phyloP scores from a whole-genome alignment of 2,888 invertebrate species.

The Dolichomitus sp. region DNA sequence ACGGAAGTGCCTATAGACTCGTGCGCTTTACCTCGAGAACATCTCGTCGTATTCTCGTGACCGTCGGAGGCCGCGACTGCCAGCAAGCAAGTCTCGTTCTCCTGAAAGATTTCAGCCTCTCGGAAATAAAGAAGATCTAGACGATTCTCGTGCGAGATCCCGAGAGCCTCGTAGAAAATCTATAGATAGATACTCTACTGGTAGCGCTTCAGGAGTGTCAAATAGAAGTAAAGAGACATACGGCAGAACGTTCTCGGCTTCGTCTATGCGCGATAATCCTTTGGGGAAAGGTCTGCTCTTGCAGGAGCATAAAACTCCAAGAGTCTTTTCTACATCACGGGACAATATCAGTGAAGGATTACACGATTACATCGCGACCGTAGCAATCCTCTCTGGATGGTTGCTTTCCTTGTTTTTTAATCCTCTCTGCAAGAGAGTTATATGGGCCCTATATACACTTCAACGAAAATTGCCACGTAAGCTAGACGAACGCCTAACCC shows the following conservation, averaged over 20 bases:
- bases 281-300: conserved; percentile 8
- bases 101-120: conserved; percentile 26
- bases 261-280: conserved; percentile 24
- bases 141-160: conserved; percentile 2
- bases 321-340: conserved; percentile 8
- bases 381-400: neutral
- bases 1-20: conserved; percentile 46
- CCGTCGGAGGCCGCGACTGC: conserved; percentile 15
- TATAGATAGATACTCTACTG: neutral
- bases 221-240: conserved; percentile 9
- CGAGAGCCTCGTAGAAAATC: conserved; percentile 29
- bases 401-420: conserved; percentile 6
- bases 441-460: neutral
- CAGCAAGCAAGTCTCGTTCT: conserved; percentile 57
- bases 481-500: neutral
- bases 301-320: conserved; percentile 13
- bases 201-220: neutral
- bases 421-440: neutral
- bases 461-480: conserved; percentile 22
- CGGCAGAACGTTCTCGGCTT: conserved; percentile 9
- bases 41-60: conserved; percentile 51
- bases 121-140: conserved; percentile 25
- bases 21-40: conserved; percentile 23
- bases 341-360: conserved; percentile 39
- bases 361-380: conserved; percentile 20